Conservation (phyloP, 2,113 vertebrate species). For the Campylomormyrus numenius region DNA sequence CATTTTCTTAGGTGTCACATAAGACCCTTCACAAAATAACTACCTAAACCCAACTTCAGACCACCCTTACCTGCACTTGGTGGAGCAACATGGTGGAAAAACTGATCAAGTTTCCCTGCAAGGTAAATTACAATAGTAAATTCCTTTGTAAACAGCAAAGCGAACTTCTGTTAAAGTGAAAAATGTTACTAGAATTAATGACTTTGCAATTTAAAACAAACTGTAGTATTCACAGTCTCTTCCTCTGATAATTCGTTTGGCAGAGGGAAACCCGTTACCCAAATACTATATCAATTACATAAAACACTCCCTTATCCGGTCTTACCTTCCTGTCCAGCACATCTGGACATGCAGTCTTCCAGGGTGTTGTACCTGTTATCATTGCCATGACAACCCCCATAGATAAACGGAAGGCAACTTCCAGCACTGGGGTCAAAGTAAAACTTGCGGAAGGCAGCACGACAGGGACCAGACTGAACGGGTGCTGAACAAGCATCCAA, state of each 20-base stretch:
- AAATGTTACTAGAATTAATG: not conserved
- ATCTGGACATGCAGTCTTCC: conserved; percentile 49
- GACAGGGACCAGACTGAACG: conserved; percentile 41
- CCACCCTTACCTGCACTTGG: conserved; percentile 39
- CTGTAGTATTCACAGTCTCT: not conserved
- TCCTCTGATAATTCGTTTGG: not conserved
- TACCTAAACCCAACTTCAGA: not conserved
- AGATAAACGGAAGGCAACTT: conserved; percentile 46
- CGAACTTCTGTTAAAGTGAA: not conserved
- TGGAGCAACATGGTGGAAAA: not conserved
- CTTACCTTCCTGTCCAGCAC: conserved; percentile 32
- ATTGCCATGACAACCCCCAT: conserved; percentile 58
- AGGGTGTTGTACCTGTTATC: conserved; percentile 42
- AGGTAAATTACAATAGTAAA: not conserved
- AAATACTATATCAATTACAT: not conserved
- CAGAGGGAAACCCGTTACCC: not conserved
- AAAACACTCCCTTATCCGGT: not conserved
- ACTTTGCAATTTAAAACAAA: not conserved
- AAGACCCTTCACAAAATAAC: not conserved
- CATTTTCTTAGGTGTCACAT: not conserved
- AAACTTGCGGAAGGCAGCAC: conserved; percentile 42
- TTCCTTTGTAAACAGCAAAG: not conserved
- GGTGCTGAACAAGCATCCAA: conserved; percentile 31
- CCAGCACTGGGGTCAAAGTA: conserved; percentile 32
- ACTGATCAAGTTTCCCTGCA: not conserved